Evolutionary conservation across 2,888 invertebrate genomes (phyloP).

Genomic region (Drosophila glabriapex): DNA sequence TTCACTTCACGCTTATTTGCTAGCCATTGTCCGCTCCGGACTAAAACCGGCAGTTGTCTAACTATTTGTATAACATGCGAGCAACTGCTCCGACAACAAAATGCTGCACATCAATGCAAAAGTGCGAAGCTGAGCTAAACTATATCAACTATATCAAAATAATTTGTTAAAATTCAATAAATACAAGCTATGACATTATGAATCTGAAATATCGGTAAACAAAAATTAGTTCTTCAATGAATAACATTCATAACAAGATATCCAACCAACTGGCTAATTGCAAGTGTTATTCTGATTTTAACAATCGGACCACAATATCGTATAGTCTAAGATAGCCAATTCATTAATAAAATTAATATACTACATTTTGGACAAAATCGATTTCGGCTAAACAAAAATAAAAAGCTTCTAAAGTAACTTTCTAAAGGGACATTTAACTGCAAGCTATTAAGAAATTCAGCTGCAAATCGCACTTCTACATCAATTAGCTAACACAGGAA

Average conservation of each 20-base stretch:
- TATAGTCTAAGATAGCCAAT: neutral
- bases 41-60: neutral
- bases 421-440: neutral
- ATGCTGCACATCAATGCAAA: neutral
- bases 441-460: neutral
- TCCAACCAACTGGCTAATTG: too few species aligned
- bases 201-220: too few species aligned
- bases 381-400: neutral
- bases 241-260: too few species aligned
- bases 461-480: neutral
- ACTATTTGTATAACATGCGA: conserved; percentile 10
- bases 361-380: neutral
- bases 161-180: too few species aligned
- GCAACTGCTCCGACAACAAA: conserved; percentile 2
- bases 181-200: too few species aligned
- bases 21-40: conserved; percentile 10
- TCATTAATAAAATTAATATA: neutral
- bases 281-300: too few species aligned
- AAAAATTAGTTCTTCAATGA: too few species aligned
- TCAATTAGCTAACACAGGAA: neutral
- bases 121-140: neutral
- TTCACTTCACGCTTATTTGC: conserved; percentile 13
- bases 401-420: neutral
- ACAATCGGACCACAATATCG: too few species aligned
- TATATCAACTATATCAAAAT: neutral